Percentiles rank a stretch among this genome's conserved stretches.
Conservation (phyloP, 2,888 invertebrate genomes). For the Nymphalis polychloros region DNA sequence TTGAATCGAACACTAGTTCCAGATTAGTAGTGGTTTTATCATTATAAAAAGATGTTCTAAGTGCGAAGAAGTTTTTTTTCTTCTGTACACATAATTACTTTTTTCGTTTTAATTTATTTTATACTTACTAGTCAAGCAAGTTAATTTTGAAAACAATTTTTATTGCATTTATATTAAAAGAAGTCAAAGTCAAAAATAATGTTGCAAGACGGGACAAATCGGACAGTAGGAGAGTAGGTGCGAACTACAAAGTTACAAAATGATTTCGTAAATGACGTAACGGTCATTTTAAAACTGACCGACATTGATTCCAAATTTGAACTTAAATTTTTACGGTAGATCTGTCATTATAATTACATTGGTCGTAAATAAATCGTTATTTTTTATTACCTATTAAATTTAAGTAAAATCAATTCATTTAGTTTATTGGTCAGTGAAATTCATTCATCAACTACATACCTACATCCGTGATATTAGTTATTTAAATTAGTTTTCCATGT, state of each 20-base stretch:
- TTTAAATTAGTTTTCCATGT: not conserved
- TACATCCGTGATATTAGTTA: too few relatives aligned
- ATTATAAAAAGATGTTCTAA: conserved; percentile 1
- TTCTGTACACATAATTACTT: too few relatives aligned
- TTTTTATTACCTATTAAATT: not conserved
- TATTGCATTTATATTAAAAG: not conserved
- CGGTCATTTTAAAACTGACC: conserved; percentile 48
- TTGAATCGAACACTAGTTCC: not conserved
- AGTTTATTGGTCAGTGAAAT: conserved; percentile 11
- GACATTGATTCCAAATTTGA: conserved; percentile 60
- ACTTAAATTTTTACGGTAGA: conserved; percentile 49
- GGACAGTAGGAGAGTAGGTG: conserved; percentile 49
- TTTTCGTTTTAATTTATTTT: too few relatives aligned
- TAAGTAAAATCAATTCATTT: not conserved
- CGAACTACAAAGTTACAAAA: conserved; percentile 32
- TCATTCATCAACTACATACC: too few relatives aligned
- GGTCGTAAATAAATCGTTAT: conserved; percentile 19
- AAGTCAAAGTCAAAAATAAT: conserved; percentile 48
- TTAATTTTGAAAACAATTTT: not conserved
- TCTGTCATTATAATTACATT: conserved; percentile 23
- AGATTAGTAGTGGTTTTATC: conserved; percentile 6
- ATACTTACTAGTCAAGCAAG: not conserved
- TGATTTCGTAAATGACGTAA: conserved; percentile 63
- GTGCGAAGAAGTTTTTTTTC: conserved; percentile 6
- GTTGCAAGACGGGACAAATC: conserved; percentile 59